phyloP scores from a whole-genome alignment of 1,140 invertebrate species.

The Brachionus plicatilis region DNA sequence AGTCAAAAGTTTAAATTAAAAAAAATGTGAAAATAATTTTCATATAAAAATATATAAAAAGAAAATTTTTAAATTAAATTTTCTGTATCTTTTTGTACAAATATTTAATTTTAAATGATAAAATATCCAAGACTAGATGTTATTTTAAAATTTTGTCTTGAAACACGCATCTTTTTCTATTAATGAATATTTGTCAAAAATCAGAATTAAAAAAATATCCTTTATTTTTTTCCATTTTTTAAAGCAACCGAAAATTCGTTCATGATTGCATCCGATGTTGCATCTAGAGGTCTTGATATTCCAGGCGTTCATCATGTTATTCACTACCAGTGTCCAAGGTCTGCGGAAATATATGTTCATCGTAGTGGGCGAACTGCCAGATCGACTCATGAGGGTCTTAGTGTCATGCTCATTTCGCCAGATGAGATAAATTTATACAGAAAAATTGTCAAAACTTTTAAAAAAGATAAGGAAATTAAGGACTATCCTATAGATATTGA shows the following conservation, averaged over 20 bases:
- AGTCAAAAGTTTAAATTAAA: too few species aligned
- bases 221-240: not conserved
- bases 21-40: too few species aligned
- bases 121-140: too few species aligned
- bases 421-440: slow-evolving; percentile 72
- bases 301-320: slow-evolving; percentile 86
- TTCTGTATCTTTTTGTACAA: too few species aligned
- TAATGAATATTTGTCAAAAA: too few species aligned
- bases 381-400: slow-evolving; percentile 77
- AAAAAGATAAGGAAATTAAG: slow-evolving; percentile 23
- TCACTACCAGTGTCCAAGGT: slow-evolving; percentile 92
- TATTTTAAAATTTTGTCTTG: too few species aligned
- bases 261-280: slow-evolving; percentile 93
- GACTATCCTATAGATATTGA: slow-evolving; percentile 34
- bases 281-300: slow-evolving; percentile 91
- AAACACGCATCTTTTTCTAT: too few species aligned
- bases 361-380: slow-evolving; percentile 89
- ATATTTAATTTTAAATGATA: too few species aligned
- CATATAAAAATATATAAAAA: too few species aligned
- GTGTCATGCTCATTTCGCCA: slow-evolving; percentile 83
- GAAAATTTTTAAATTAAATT: too few species aligned
- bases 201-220: not conserved
- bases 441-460: slow-evolving; percentile 59
- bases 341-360: slow-evolving; percentile 91
- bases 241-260: slow-evolving; percentile 60